Base-by-base conservation (phyloP, 2,797 vertebrate species). In the Cirrhinus molitorella region DNA sequence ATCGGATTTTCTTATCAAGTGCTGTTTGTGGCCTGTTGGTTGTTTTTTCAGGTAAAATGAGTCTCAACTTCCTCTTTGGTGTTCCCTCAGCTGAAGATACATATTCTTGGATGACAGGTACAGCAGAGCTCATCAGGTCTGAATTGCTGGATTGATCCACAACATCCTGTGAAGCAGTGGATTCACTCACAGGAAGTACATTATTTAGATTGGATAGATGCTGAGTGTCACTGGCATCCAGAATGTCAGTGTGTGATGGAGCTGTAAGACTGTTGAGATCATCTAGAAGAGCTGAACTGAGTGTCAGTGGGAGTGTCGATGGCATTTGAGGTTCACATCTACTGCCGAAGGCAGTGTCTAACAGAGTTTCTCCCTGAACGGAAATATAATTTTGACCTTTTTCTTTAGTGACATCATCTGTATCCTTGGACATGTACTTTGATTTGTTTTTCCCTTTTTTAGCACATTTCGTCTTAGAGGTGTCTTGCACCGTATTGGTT, bases 1-100 rank as follows among this genome's bases (percentile, higher is more conserved):
- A 94, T 83, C 94, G 93, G 85, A 94, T 93, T 87, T 96, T 96
- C 87, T 87, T 95, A 86, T 95, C 91, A 3, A 93, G 91, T 49
- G 92, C 89, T 0, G 91, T 91, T 47, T 89, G 86, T 8, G 89
- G 92, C 80, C 90, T 89, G 61, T 68, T 89, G 19, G 92, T 91
- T 8, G 87, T 80, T 88, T 95, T 94, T 87, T 96, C 95, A 57
- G 94, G 92, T 76, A 94, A 85, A 74, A 94, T 91, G 63, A 96
- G 89, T 63, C 88, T 91, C 79, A 95, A 90, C 83, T 93, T 95
- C 88, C 90, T 92, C 87, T 90, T 94, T 0, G 91, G 91, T 70
- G 91, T 94, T 3, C 80, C 81, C 9, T 88, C 88, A 65, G 80
- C 75, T 37, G 88, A 84, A n/a, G 87, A 34, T 3, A 89, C 59